These are phyloP conservation scores for Schizopygopsis malacanthus DNA, from an alignment of 2,797 vertebrate species.

Conservation along the genomic window DNA sequence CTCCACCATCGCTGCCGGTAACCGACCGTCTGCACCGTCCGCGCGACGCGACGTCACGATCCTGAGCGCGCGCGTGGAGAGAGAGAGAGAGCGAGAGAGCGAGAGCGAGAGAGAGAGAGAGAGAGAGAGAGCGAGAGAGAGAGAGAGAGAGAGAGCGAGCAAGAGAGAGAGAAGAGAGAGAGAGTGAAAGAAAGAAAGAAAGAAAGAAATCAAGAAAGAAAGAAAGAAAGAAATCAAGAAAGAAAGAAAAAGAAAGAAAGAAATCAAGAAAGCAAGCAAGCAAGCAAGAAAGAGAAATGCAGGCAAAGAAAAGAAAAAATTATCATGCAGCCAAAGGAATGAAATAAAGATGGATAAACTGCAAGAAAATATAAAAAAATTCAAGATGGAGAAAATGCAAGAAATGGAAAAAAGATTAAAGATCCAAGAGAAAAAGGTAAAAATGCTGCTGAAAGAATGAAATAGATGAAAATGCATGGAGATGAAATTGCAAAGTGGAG, in stretches of 20 bases:
- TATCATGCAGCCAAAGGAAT: neutral
- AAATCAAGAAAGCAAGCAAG: too few species aligned
- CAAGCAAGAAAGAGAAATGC: neutral
- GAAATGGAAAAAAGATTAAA: neutral
- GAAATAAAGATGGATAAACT: neutral
- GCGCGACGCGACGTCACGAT: conserved; percentile 25
- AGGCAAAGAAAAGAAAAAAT: neutral
- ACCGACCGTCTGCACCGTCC: conserved; percentile 3
- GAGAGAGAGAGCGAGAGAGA: neutral
- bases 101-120: too few species aligned
- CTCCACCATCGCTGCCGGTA: conserved; percentile 52
- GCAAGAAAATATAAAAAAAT: neutral
- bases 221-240: neutral
- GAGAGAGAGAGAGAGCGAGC: neutral
- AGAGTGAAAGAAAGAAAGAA: too few species aligned
- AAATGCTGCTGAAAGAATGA: neutral
- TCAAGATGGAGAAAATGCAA: neutral
- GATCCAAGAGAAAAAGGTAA: neutral
- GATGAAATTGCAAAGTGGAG: neutral
- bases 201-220: neutral
- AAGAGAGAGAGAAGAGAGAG: too few species aligned
- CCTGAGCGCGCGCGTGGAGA: conserved; percentile 42
- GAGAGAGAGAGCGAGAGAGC: too few species aligned
- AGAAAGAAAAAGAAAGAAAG: too few species aligned
- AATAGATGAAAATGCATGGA: neutral